phyloP scores from a whole-genome alignment of 2,797 vertebrate species.

The Calcarius lapponicus region DNA sequence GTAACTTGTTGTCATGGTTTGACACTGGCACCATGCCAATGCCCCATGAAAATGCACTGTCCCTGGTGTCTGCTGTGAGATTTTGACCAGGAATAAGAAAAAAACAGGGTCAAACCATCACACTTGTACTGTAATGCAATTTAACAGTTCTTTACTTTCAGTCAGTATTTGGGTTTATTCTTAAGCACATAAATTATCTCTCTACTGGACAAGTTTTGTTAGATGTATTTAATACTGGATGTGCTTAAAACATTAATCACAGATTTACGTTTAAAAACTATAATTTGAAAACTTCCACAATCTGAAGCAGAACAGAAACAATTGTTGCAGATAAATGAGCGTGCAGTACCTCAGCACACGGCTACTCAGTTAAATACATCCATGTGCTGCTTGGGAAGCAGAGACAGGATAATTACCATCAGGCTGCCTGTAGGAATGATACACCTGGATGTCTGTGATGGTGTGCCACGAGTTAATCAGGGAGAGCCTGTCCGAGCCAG shows the following conservation, averaged over 20 bases:
- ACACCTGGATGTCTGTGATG: conserved; percentile 97
- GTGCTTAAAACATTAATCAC: neutral
- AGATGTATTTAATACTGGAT: neutral
- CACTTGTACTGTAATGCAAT: neutral
- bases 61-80: too few relatives aligned
- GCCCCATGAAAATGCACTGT: too few relatives aligned
- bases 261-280: neutral
- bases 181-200: neutral
- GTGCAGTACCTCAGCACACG: neutral
- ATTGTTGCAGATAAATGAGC: neutral
- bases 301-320: neutral
- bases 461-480: conserved; percentile 97
- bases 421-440: conserved; percentile 95
- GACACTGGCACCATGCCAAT: too few relatives aligned
- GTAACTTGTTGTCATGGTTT: too few relatives aligned
- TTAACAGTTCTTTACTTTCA: neutral
- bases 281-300: neutral
- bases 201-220: neutral
- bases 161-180: neutral
- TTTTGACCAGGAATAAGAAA: too few relatives aligned
- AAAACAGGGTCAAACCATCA: too few relatives aligned
- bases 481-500: conserved; percentile 86
- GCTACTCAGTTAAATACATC: neutral
- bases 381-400: neutral
- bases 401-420: conserved; percentile 85